Percentiles rank a stretch among this genome's conserved stretches.
Evolutionary conservation across 2,797 vertebrate genomes (phyloP).

Genomic region (Pipistrellus pygmaeus): DNA sequence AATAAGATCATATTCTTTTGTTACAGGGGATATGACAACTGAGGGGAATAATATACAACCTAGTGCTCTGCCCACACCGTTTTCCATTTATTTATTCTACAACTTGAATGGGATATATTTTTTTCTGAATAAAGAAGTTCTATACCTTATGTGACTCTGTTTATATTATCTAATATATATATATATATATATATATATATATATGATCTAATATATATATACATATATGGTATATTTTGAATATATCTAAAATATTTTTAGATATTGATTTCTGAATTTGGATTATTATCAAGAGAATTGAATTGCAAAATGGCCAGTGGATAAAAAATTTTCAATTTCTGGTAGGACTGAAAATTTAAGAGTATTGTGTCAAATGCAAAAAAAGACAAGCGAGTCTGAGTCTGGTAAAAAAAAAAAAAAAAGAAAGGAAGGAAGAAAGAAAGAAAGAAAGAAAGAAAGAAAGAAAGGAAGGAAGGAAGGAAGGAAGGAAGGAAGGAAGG

Average conservation of each 20-base stretch:
- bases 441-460: not conserved
- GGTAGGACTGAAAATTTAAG: not conserved
- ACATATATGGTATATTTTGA: not conserved
- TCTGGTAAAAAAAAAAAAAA: not conserved
- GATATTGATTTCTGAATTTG: not conserved
- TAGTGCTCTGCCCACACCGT: not conserved
- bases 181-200: not conserved
- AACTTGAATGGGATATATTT: conserved; percentile 17
- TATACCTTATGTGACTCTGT: not conserved
- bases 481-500: not conserved
- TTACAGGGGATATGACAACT: not conserved
- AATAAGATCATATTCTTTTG: not conserved
- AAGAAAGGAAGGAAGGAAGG: not conserved
- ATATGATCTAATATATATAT: no score
- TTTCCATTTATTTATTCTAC: not conserved
- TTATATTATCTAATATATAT: conserved; percentile 36
- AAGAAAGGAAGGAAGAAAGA: not conserved
- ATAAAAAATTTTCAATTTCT: not conserved
- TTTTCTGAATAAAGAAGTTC: conserved; percentile 36
- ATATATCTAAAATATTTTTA: conserved; percentile 7
- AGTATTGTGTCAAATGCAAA: conserved; percentile 46
- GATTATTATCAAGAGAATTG: conserved; percentile 67
- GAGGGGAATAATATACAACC: not conserved
- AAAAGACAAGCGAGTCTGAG: not conserved
- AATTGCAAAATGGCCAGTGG: conserved; percentile 58